Percentiles rank a stretch among this genome's conserved stretches.
Evolutionary conservation across 2,888 invertebrate genomes (phyloP).

Genomic region (Eulithis testata): DNA sequence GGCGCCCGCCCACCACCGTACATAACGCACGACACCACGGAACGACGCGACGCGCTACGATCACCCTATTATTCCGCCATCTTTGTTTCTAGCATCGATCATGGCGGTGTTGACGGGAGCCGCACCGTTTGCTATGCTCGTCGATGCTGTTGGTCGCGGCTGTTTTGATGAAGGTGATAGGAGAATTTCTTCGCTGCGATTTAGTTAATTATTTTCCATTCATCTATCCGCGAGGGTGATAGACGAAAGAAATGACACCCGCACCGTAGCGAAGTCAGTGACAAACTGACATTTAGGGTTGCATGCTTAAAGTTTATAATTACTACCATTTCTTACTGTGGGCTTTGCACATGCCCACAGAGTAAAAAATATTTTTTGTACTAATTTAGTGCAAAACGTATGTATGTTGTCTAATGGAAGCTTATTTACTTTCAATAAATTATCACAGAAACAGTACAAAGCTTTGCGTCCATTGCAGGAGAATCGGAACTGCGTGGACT

Average conservation of each 20-base stretch:
- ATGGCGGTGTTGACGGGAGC: slow-evolving; percentile 71
- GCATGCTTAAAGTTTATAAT: slow-evolving; percentile 22
- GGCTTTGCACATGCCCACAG: slow-evolving; percentile 7
- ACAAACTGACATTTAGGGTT: slow-evolving; percentile 75
- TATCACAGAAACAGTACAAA: no score
- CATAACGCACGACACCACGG: slow-evolving; percentile 74
- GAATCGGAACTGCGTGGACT: no score
- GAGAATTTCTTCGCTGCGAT: slow-evolving; percentile 67
- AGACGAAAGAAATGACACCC: slow-evolving; percentile 81
- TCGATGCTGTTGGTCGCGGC: slow-evolving; percentile 56
- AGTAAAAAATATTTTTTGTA: not conserved
- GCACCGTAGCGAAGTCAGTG: slow-evolving; percentile 81
- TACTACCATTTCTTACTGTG: slow-evolving; percentile 16
- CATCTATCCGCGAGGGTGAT: slow-evolving; percentile 77
- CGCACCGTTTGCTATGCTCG: slow-evolving; percentile 53
- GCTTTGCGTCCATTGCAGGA: no score
- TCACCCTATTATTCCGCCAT: slow-evolving; percentile 85
- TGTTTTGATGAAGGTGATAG: slow-evolving; percentile 54
- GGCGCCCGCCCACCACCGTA: slow-evolving; percentile 75
- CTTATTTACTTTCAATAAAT: no score
- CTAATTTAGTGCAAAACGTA: no score
- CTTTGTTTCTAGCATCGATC: slow-evolving; percentile 85
- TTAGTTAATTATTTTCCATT: slow-evolving; percentile 79
- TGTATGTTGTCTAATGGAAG: no score
- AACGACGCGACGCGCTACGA: slow-evolving; percentile 61